Evolutionary conservation across 2,888 invertebrate genomes (phyloP), one percentile per base, ranked within the genome.

Genomic region (Drosophila diplacantha): DNA sequence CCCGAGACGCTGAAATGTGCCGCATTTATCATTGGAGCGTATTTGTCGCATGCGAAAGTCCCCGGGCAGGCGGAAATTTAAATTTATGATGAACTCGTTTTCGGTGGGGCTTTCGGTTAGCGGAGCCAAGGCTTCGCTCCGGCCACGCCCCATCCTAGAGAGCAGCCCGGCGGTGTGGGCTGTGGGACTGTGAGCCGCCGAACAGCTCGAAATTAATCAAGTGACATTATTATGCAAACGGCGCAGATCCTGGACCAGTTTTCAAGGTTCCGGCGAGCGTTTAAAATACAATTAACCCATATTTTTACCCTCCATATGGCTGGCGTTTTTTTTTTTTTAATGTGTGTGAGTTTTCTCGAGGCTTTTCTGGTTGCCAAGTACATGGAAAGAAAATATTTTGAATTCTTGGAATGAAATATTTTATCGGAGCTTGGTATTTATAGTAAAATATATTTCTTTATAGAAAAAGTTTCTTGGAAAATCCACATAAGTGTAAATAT

Each of bases 1-100:
- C 56, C 78, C 78, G 83, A 83, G 83, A 83, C 78, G 83, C 81
- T 68, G 83, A 83, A 83, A 77, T 81, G 78, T 83, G 75, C 66
- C 71, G 69, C 75, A 81, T 77, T 83, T 81, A 66, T 77, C 55
- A 72, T 32, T 32, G 34, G 63, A 70, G 81, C 51, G 51, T 63
- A 61, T 61, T 71, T 78, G 78, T 78, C 78, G 73, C 83, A 83
- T 68, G 83, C 75, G 83, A 79, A 79, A 79, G 79, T 79, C 58
- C 56, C 61, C 49, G 60, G 46, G 59, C 38, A 31, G 46, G 16
- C 39, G 35, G 39, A 22, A 56, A 67, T 77, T 81, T 83, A 51
- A 67, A 83, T 81, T 83, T 67, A 74, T 75, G 76, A 61, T 34
- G 38, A 71, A 81, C 79, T 64, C 53, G 81, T 80, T 81, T 68